A percentile compares a stretch with the other conserved stretches of the same genome.
phyloP scores from a whole-genome alignment of 2,797 vertebrate genomes.

The Leuciscus waleckii region DNA sequence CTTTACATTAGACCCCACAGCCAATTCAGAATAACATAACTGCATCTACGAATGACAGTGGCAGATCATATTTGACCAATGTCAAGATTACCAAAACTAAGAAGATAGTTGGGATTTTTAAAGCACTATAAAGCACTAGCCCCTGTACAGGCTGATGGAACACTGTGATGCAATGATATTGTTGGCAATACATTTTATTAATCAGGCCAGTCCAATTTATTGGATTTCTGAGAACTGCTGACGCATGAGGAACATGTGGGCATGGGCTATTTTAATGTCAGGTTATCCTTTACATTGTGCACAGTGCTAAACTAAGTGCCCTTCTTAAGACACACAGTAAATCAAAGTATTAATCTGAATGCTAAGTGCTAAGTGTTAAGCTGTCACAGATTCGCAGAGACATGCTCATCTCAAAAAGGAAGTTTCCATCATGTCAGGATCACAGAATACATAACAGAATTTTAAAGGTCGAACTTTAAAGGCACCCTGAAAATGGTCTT shows the following conservation, averaged over 20 bases:
- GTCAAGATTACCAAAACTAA: conserved; percentile 12
- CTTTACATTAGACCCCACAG: neutral
- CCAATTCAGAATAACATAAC: neutral
- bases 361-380: neutral
- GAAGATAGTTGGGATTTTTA: conserved; percentile 17
- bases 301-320: conserved; percentile 46
- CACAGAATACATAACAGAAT: neutral
- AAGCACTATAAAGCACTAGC: conserved; percentile 1
- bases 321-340: conserved; percentile 40
- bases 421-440: conserved; percentile 5
- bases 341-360: conserved; percentile 18
- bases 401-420: neutral
- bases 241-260: conserved; percentile 19
- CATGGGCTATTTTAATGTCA: conserved; percentile 59
- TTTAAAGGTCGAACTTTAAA: neutral
- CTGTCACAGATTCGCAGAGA: neutral
- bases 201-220: conserved; percentile 16
- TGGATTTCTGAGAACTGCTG: conserved; percentile 59
- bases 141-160: conserved; percentile 4
- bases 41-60: neutral
- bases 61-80: neutral
- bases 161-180: conserved; percentile 55
- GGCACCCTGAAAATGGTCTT: neutral
- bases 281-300: conserved; percentile 61
- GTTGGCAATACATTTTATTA: conserved; percentile 27